Evolutionary conservation across 2,888 invertebrate genomes (phyloP), one percentile per base, ranked within the genome.

Genomic region (Xestobium rufovillosum): DNA sequence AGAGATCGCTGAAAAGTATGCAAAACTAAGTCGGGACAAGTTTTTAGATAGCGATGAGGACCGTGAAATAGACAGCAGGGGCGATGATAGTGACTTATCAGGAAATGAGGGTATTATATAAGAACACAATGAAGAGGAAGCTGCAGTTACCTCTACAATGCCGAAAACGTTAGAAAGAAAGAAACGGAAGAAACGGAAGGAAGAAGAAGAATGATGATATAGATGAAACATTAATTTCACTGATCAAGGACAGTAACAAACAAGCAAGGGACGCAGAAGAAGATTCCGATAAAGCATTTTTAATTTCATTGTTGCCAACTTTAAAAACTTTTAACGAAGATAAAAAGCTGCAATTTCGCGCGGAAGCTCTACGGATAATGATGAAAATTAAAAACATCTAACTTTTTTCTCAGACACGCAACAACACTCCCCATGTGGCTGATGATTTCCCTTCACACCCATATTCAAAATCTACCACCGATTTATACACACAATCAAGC

Each of bases 321-420:
- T 13, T 37, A 4, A 19, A 37, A 26, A 37, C 32, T 15, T 37
- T 37, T 29, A 33, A 37, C 26, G 37, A 37, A 35, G 34, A 16
- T 26, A 26, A 37, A 37, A 26, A 25, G 26, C 27, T 37, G 33
- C 37, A 37, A 33, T 37, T 37, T 37, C 37, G 37, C 17, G 33
- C 33, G 4, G 37, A 37, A 33, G 33, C 33, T 23, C 33, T 37
- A 25, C 29, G 36, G 31, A 29, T 36, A 14, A 36, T 36, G 29
- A 37, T 37, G 37, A 27, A 25, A 33, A 25, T 37, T 9, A 37
- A 37, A 26, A 37, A 37, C 26, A 25, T 37, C 13, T 13, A 26
- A 13, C 23, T 26, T n/a, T n/a, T 37, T 33, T 34, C 36, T 32
- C 23, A 33, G 32, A 36, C 26, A 17, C 16, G 26, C 16, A 33